Evolutionary conservation across 37 sponge, comb jelly and placozoan species (phyloP).

Genomic region (Haliclona indistincta): DNA sequence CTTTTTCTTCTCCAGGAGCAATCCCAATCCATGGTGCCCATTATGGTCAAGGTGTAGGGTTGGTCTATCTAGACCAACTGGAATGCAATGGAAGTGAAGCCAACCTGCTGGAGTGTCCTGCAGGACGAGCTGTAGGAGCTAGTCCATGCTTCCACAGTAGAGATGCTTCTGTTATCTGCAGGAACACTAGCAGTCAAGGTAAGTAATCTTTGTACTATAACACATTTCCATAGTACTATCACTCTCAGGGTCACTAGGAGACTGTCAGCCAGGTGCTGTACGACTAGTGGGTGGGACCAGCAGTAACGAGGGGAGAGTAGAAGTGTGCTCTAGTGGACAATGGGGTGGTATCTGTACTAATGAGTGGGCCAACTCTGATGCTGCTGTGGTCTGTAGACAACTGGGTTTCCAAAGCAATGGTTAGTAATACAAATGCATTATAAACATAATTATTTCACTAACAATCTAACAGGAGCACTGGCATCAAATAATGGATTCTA

Average conservation of each 20-base stretch:
- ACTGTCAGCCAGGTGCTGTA: not conserved
- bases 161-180: not conserved
- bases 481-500: not conserved
- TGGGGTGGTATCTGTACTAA: constrained; percentile 6
- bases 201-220: not conserved
- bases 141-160: not conserved
- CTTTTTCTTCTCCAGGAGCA: constrained; percentile 14
- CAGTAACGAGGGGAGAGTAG: constrained; percentile 2
- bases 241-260: no score
- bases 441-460: not conserved
- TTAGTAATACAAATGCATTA: not conserved
- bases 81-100: not conserved
- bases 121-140: not conserved
- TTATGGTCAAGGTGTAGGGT: constrained; percentile 42
- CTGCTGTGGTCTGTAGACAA: constrained; percentile 3
- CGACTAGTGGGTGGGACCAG: not conserved
- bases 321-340: not conserved
- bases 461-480: not conserved
- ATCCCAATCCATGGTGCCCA: constrained; percentile 13
- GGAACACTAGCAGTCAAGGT: no score
- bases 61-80: constrained; percentile 34
- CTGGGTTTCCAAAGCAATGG: not conserved
- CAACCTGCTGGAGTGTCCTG: not conserved
- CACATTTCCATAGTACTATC: not conserved
- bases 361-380: not conserved